Base-by-base conservation (phyloP, 2,797 vertebrate species). In the Phataginus tricuspis region DNA sequence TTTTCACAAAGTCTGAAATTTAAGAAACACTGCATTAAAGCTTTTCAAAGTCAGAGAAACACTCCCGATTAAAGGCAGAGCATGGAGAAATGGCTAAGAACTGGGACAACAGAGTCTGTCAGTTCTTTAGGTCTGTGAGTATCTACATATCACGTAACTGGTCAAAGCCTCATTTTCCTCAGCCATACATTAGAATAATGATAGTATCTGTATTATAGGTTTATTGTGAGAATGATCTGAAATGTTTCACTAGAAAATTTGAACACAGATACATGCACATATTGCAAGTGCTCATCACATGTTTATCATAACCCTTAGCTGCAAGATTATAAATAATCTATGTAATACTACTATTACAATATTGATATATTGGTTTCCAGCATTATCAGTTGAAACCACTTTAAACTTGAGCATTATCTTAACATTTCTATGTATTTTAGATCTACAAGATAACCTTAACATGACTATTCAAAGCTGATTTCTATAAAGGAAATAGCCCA, bases 401-500 rank as follows among this genome's bases (percentile, higher is more conserved):
- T 94, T 61, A 93, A 94, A 91, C 55, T 53, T 86, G 31, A 88
- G 23, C 15, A 94, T 4, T 80, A 4, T 39, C 59, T 64, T 57
- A 94, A 88, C 8, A 90, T n/a, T 84, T 85, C 23, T 57, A 53
- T n/a, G 1, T 87, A 87, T 79, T 93, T 95, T 39, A 82, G 21
- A 87, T 66, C n/a, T 71, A 91, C 19, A 53, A 95, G 11, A 95
- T 86, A 61, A 86, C 55, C 64, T 87, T 88, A 87, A 93, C 14
- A 87, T 53, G 15, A 90, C 77, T 92, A 90, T 23, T 93, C 23
- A 95, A 96, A 82, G 45, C 18, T 39, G 4, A 97, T n/a, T 31
- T 85, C 82, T 78, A 90, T 84, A 96, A 96, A 96, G 79, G 71
- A 96, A 96, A 93, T 87, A 71, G 93, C 57, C 80, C 93, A 53